These are phyloP conservation scores for Heliothis peltigera DNA, from an alignment of 2,888 invertebrate species.

Conservation along the genomic window DNA sequence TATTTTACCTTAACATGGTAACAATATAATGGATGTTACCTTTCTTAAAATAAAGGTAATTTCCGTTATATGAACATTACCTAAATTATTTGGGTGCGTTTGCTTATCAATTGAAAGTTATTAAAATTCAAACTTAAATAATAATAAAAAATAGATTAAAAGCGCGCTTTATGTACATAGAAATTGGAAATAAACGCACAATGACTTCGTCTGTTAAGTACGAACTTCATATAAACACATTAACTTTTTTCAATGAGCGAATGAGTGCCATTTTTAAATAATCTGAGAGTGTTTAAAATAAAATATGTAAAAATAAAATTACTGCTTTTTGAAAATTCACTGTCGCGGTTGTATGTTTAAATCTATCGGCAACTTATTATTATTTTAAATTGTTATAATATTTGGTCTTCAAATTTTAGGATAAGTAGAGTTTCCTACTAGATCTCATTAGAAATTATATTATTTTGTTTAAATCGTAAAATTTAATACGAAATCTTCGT, in stretches of 20 bases:
- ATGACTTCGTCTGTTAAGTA: conserved; percentile 26
- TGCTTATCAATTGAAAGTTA: no score
- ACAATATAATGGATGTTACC: not conserved
- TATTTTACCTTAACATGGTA: no score
- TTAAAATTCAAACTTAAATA: no score
- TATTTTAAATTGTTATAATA: not conserved
- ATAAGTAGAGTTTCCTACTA: not conserved
- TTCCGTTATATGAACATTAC: not conserved
- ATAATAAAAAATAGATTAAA: conserved; percentile 19
- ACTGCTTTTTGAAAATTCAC: conserved; percentile 27
- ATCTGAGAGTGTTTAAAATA: not conserved
- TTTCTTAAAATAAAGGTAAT: conserved; percentile 4
- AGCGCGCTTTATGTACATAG: conserved; percentile 67
- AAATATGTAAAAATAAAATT: not conserved
- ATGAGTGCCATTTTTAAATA: not conserved
- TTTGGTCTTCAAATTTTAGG: not conserved
- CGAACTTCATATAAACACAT: not conserved
- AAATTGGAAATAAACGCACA: conserved; percentile 66
- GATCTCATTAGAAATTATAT: not conserved
- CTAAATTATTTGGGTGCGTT: not conserved
- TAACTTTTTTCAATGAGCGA: not conserved
- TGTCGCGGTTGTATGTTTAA: conserved; percentile 49
- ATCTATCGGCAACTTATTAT: not conserved
- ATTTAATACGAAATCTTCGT: not conserved
- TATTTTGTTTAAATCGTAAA: not conserved